Conservation (phyloP, 2,888 invertebrate genomes). For the Dendrolimus houi region DNA sequence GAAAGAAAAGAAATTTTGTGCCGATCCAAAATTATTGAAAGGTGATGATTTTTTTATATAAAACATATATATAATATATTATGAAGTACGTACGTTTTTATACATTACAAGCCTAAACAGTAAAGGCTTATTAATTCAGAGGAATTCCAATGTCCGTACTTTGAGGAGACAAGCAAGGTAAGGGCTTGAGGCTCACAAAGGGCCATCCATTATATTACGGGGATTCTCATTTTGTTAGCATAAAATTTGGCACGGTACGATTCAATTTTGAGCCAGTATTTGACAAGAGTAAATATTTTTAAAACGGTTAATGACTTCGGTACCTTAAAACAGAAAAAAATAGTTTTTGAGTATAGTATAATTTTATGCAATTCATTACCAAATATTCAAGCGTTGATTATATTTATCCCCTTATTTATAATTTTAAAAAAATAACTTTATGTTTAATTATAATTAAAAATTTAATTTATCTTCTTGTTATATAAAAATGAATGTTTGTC, state of each 20-base stretch:
- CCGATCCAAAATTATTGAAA: too few relatives aligned
- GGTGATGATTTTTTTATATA: too few relatives aligned
- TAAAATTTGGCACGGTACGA: constrained; percentile 37
- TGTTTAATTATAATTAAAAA: too few relatives aligned
- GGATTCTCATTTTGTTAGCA: constrained; percentile 31
- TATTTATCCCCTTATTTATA: too few relatives aligned
- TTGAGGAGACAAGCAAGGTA: constrained; percentile 39
- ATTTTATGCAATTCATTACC: too few relatives aligned
- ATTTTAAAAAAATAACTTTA: too few relatives aligned
- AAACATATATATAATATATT: too few relatives aligned
- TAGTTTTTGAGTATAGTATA: too few relatives aligned
- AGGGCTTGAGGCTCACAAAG: constrained; percentile 33
- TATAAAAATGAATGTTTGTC: too few relatives aligned
- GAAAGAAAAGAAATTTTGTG: too few relatives aligned
- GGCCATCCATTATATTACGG: constrained; percentile 47
- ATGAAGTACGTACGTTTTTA: background rate
- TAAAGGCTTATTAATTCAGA: constrained; percentile 55
- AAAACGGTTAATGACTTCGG: background rate
- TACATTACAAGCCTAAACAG: constrained; percentile 14
- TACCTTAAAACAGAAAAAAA: background rate
- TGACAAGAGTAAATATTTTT: background rate
- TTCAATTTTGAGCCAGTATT: constrained; percentile 7
- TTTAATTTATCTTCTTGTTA: too few relatives aligned
- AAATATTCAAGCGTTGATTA: too few relatives aligned
- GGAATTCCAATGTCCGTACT: constrained; percentile 47